phyloP scores from a whole-genome alignment of 2,113 vertebrate species.

The Andinoacara biseriatus region DNA sequence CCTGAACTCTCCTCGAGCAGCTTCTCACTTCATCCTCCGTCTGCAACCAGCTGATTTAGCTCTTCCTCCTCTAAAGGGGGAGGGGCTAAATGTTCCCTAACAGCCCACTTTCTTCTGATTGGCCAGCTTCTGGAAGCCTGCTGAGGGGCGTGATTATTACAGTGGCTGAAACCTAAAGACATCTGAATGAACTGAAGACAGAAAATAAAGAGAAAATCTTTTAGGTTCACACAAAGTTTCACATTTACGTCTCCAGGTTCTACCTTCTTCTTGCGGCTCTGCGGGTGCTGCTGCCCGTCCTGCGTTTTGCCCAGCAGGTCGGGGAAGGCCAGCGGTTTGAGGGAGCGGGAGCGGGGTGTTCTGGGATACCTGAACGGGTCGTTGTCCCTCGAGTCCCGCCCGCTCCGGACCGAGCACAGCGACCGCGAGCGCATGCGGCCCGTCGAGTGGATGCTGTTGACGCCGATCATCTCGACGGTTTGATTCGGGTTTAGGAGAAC shows the following conservation, averaged over 20 bases:
- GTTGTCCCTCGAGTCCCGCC: conserved; percentile 86
- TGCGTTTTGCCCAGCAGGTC: conserved; percentile 88
- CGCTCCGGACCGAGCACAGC: conserved; percentile 91
- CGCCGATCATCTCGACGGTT: conserved; percentile 85
- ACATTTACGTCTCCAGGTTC: neutral
- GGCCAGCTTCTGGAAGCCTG: neutral
- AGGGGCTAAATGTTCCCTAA: neutral
- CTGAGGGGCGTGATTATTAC: neutral
- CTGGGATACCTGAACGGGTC: conserved; percentile 92
- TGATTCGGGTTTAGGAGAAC: neutral
- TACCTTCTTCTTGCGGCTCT: conserved; percentile 89
- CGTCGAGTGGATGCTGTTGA: conserved; percentile 94
- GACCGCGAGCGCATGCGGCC: conserved; percentile 91
- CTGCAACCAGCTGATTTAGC: neutral
- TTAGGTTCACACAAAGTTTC: neutral
- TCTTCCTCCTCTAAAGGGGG: neutral
- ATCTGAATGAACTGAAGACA: neutral
- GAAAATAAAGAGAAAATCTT: too few species aligned
- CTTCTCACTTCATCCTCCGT: neutral
- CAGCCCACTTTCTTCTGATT: neutral
- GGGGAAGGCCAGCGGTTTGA: conserved; percentile 92
- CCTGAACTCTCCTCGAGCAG: too few species aligned
- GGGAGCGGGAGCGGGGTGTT: conserved; percentile 91
- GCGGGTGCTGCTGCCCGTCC: conserved; percentile 85
- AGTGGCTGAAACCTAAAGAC: too few species aligned